Base-by-base conservation (phyloP, 2,797 vertebrate species). In the Acomys russatus region DNA sequence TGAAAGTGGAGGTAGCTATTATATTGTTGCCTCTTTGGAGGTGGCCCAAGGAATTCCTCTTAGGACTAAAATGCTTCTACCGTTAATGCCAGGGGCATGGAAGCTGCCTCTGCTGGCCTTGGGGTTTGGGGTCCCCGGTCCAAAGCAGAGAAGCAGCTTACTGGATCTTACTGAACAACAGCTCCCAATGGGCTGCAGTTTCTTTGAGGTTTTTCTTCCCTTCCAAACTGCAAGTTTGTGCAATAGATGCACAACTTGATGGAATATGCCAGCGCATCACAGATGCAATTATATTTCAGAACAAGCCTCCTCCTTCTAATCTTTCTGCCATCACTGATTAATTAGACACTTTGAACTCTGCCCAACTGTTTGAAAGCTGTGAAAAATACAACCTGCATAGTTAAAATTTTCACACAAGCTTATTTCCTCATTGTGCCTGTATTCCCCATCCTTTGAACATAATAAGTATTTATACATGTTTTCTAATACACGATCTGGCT, bases 201-300 rank as follows among this genome's bases (percentile, higher is more conserved):
- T 95, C 87, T 68, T 59, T 88, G 11, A 28, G 84, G 0, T 25
- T 95, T 96, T 88, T 92, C 6, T 74, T 97, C 64, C 44, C 7
- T 95, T 96, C 15, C 78, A n/a, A 15, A 89, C 89, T 22, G 0
- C 59, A 93, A 89, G 1, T 92, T 44, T 14, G 90, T 93, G 89
- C 86, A 94, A 91, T 97, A 96, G 97, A 1, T 7, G 76, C 88
- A 63, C 92, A 44, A 3, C 74, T 90, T 96, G 98, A 94, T 54
- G 92, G 64, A 97, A 71, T 97, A 71, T 97, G 98, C 98, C 98
- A 97, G 1, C 1, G 8, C 83, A 79, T 95, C 97, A 92, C 98
- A 96, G 82, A 96, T 93, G 88, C 97, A 97, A 97, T 98, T 98
- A 98, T 98, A 86, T 97, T 98, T 33, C 23, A 98, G 96, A 98